Conservation (phyloP, 2,113 vertebrate genomes). For the Heteronetta atricapilla region DNA sequence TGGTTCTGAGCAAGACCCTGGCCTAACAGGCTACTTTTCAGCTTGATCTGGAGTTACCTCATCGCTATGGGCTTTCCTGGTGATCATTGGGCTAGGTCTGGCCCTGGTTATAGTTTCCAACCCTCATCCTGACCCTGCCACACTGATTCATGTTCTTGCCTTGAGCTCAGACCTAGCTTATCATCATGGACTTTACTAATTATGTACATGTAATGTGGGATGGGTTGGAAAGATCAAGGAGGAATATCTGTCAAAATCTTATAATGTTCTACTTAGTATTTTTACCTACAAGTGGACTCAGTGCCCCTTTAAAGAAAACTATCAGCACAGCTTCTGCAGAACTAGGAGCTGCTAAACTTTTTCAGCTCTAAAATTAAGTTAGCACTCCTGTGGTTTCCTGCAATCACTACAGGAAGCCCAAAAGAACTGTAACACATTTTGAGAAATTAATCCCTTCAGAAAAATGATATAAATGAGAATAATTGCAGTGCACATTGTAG, state of each 20-base stretch:
- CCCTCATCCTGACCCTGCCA: neutral
- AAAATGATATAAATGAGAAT: slow-evolving; percentile 26
- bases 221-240: neutral
- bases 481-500: neutral
- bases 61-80: neutral
- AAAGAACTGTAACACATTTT: neutral
- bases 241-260: neutral
- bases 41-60: neutral
- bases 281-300: neutral
- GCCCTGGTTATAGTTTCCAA: neutral
- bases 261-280: neutral
- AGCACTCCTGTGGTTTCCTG: slow-evolving; percentile 14
- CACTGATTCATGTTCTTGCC: neutral
- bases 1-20: neutral
- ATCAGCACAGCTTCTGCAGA: neutral
- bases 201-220: rapidly evolving
- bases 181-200: neutral
- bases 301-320: neutral
- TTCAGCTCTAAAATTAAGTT: neutral
- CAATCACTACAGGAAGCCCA: neutral
- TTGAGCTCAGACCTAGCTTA: neutral
- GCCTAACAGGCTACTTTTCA: neutral
- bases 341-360: neutral
- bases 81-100: neutral
- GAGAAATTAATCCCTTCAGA: neutral